Evolutionary conservation across 2,113 vertebrate species (phyloP), one percentile per base, ranked within the genome.

Genomic region (Ia io): DNA sequence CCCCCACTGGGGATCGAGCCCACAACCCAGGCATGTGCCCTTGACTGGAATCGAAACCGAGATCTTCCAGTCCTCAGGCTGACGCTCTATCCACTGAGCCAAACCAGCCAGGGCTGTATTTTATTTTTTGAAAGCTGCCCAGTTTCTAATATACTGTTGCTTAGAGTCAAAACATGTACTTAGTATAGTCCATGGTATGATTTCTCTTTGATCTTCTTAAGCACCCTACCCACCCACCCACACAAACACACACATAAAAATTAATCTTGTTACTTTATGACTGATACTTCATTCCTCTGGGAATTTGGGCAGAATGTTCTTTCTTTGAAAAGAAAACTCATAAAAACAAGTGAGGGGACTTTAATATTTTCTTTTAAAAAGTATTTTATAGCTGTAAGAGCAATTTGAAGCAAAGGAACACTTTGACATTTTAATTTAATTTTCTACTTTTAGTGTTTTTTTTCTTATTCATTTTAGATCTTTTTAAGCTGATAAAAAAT

Each of bases 401-500:
- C 35, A 92, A 14, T 77, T 89, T 92, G 37, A 65, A 93, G 42
- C 10, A 32, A 1, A 79, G 84, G 82, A 85, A 76, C 42, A 94
- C 23, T 85, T 94, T 79, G 74, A 80, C 67, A 67, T 73, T 95
- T 91, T 93, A 49, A 73, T 93, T 80, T 44, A 23, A 44, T 90
- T 94, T 77, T 95, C 42, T 69, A 12, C 67, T 90, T 79, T 61
- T 65, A 49, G 18, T n/a, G n/a, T n/a, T 35, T 83, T 93, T 78
- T 79, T 88, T 73, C 28, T 35, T 44, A 5, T 69, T 82, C 28
- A 32, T 78, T 78, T 88, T 47, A 97, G 59, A 69, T 94, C 35
- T 85, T 85, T 85, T 88, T 94, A 88, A 77, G 22, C 12, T 85
- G 76, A 73, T 96, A 49, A 88, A 94, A 96, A 88, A 23, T 23